phyloP scores from a whole-genome alignment of 2,113 vertebrate genomes.

The Myiagra hebetior region DNA sequence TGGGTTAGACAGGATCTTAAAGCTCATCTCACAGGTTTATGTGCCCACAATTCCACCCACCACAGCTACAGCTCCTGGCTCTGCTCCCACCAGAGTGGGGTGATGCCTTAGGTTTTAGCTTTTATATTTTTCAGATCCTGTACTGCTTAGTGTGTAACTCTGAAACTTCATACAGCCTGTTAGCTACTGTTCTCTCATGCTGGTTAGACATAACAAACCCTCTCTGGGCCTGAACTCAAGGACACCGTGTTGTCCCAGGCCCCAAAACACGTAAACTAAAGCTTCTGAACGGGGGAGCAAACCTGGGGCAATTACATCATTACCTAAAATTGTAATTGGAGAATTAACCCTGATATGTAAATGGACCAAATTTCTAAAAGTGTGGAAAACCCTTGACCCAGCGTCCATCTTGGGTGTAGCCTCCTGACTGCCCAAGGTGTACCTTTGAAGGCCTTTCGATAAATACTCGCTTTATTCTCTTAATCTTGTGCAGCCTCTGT shows the following conservation, averaged over 20 bases:
- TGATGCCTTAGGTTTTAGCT: not conserved
- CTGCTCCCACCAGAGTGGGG: rapidly evolving
- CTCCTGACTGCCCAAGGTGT: not conserved
- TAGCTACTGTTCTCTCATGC: not conserved
- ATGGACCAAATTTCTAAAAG: not conserved
- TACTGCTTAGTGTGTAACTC: not conserved
- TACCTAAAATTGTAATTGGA: not conserved
- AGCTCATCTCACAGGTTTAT: not conserved
- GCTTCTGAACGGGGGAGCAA: not conserved
- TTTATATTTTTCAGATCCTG: not conserved
- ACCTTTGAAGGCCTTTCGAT: not conserved
- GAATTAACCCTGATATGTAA: not conserved
- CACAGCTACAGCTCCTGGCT: not conserved
- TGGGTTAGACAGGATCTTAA: not conserved
- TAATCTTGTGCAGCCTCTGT: not conserved
- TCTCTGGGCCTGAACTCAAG: not conserved
- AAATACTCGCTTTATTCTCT: not conserved
- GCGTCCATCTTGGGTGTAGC: too few species aligned
- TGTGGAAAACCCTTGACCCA: not conserved
- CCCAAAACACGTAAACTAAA: not conserved
- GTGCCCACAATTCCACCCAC: not conserved
- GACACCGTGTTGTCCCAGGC: not conserved
- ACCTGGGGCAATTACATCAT: not conserved
- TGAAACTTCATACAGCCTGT: not conserved
- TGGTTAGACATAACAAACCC: not conserved